Evolutionary conservation across 2,797 vertebrate species (phyloP).

Genomic region (Petrocephalus schoutedeni): DNA sequence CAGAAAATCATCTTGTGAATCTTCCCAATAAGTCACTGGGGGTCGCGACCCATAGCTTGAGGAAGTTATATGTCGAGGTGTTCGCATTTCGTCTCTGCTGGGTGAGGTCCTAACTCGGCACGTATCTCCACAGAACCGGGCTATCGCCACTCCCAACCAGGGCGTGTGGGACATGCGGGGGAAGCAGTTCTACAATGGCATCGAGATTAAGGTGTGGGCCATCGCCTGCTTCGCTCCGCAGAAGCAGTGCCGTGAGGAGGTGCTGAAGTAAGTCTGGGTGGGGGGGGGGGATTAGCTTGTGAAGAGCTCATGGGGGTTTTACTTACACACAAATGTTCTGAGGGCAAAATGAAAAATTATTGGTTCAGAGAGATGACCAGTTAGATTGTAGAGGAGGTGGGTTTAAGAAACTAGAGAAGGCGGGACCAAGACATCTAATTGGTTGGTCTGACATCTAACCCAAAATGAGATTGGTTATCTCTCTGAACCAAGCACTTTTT

Average conservation of each 20-base stretch:
- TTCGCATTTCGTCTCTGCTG: not conserved
- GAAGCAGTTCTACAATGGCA: constrained; percentile 99
- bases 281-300: not conserved
- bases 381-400: no score
- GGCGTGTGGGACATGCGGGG: constrained; percentile 99
- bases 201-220: constrained; percentile 99
- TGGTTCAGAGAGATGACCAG: no score
- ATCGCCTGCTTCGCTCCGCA: constrained; percentile 98
- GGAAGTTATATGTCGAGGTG: not conserved
- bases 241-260: constrained; percentile 97
- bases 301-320: no score
- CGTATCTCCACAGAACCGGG: constrained; percentile 76
- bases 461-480: no score
- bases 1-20: not conserved
- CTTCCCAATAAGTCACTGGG: not conserved
- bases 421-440: no score
- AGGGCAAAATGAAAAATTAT: no score
- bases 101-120: not conserved
- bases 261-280: constrained; percentile 85
- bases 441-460: no score
- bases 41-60: not conserved
- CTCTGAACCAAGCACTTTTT: no score
- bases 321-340: no score
- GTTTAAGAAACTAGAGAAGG: no score
- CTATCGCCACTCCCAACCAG: constrained; percentile 97